phyloP scores from a whole-genome alignment of 2,888 invertebrate genomes.

The Yponomeuta malinellus region DNA sequence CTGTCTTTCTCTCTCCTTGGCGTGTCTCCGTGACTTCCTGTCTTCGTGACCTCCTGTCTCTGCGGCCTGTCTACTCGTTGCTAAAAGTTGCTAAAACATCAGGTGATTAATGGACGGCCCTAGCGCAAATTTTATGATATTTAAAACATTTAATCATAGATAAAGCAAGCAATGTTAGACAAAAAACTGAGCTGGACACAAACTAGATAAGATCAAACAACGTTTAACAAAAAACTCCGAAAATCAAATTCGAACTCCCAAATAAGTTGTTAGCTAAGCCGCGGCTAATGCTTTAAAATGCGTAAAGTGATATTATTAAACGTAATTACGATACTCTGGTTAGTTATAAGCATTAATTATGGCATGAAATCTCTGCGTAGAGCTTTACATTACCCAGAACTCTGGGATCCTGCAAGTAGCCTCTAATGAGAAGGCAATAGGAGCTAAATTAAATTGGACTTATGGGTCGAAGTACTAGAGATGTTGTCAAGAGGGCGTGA shows the following conservation, averaged over 20 bases:
- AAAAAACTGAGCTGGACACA: background rate
- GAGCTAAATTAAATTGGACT: background rate
- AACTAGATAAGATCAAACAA: background rate
- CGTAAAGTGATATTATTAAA: constrained; percentile 1
- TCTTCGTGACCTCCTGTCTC: no score
- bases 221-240: background rate
- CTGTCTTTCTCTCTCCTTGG: no score
- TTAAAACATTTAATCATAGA: background rate
- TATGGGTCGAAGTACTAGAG: background rate
- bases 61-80: no score
- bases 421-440: background rate
- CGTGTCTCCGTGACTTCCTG: no score
- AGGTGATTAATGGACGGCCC: no score
- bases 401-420: background rate
- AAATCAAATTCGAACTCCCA: background rate
- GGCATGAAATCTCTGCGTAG: background rate
- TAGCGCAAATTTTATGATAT: no score
- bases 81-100: no score
- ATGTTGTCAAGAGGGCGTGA: constrained; percentile 8
- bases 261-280: constrained; percentile 3
- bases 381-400: background rate
- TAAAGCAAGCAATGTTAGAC: background rate
- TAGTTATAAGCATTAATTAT: constrained; percentile 11
- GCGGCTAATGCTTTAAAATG: background rate
- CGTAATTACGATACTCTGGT: constrained; percentile 1